A percentile compares a stretch with the other conserved stretches of the same genome.
Evolutionary conservation across 1,140 invertebrate genomes (phyloP).

Genomic region (Aporrectodea caliginosa): DNA sequence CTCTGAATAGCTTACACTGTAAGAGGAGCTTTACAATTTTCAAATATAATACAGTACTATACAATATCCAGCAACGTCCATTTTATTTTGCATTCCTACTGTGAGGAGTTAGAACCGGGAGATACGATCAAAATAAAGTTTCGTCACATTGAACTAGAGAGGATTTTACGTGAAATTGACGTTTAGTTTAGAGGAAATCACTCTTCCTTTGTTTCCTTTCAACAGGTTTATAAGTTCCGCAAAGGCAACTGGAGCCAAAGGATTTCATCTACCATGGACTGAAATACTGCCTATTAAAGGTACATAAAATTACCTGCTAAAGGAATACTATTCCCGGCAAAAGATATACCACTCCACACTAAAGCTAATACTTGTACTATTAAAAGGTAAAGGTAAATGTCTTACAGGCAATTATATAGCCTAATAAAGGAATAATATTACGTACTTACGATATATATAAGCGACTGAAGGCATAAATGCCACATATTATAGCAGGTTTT

Average conservation of each 20-base stretch:
- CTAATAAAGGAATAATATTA: too few relatives aligned
- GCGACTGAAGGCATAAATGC: too few relatives aligned
- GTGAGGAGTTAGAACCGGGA: neutral
- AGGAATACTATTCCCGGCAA: neutral
- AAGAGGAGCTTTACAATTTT: too few relatives aligned
- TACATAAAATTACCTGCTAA: neutral
- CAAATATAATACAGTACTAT: too few relatives aligned
- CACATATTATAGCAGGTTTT: too few relatives aligned
- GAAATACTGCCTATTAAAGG: conserved; percentile 29
- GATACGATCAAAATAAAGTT: neutral
- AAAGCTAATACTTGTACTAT: neutral
- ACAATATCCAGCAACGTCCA: neutral
- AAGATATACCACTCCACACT: neutral
- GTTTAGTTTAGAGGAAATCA: too few relatives aligned
- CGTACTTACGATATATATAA: too few relatives aligned
- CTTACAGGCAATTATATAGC: neutral
- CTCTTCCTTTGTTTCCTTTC: too few relatives aligned
- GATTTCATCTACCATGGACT: conserved; percentile 34
- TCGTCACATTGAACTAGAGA: neutral
- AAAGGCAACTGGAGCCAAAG: conserved; percentile 31
- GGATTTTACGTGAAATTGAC: too few relatives aligned
- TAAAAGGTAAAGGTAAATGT: neutral
- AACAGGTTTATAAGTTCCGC: conserved; percentile 30
- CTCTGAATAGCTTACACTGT: too few relatives aligned
- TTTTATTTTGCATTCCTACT: neutral